phyloP scores from a whole-genome alignment of 1,140 invertebrate genomes.

The Drosophila asahinai region DNA sequence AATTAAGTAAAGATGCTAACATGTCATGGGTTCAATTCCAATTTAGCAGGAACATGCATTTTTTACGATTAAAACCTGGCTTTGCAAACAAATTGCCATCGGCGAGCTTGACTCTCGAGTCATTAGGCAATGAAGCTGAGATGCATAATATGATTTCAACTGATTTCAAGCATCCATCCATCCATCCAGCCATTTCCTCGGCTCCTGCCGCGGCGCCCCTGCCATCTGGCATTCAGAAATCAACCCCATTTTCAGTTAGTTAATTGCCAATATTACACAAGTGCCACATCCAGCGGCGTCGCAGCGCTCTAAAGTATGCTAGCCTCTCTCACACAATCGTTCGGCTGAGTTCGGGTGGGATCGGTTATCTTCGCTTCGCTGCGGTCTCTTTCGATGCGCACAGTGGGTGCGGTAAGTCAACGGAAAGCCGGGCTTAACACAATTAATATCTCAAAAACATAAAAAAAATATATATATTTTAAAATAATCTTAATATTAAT shows the following conservation, averaged over 20 bases:
- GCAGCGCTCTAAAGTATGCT: slow-evolving; percentile 64
- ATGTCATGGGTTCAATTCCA: not conserved
- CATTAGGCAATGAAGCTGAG: slow-evolving; percentile 40
- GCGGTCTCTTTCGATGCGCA: slow-evolving; percentile 15
- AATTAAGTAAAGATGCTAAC: not conserved
- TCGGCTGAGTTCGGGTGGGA: not conserved
- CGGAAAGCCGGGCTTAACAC: not conserved
- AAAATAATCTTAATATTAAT: no score
- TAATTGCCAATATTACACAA: slow-evolving; percentile 83
- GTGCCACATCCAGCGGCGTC: slow-evolving; percentile 60
- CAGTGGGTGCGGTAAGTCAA: slow-evolving; percentile 24
- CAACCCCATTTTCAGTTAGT: slow-evolving; percentile 79
- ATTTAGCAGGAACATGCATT: not conserved
- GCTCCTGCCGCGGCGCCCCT: not conserved
- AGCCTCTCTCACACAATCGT: slow-evolving; percentile 21
- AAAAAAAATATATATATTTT: not conserved
- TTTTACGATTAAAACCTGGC: not conserved
- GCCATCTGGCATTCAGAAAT: slow-evolving; percentile 68
- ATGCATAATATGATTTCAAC: slow-evolving; percentile 42
- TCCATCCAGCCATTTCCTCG: not conserved
- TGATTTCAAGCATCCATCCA: slow-evolving; percentile 45
- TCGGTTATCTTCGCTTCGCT: slow-evolving; percentile 25
- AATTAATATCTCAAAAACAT: no score
- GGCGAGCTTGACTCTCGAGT: slow-evolving; percentile 21
- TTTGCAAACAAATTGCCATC: slow-evolving; percentile 17